phyloP scores from a whole-genome alignment of 2,113 vertebrate genomes.

The Pandion haliaetus region DNA sequence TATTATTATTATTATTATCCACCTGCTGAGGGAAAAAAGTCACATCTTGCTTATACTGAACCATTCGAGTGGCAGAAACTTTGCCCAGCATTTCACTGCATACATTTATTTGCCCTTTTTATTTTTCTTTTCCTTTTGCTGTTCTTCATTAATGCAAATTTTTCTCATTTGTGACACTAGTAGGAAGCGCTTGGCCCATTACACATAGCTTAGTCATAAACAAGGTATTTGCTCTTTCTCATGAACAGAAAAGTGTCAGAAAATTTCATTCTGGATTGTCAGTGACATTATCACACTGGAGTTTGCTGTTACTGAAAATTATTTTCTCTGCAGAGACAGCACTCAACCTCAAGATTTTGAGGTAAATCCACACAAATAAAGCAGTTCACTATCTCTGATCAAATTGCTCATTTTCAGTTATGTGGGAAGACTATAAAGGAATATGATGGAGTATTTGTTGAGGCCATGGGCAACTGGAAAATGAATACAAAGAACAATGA shows the following conservation, averaged over 20 bases:
- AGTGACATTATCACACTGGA: constrained; percentile 27
- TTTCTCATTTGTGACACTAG: constrained; percentile 41
- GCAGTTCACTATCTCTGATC: neutral
- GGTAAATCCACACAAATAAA: constrained; percentile 18
- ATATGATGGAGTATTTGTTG: neutral
- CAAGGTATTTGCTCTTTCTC: constrained; percentile 45
- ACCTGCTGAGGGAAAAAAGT: neutral
- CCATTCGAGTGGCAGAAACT: neutral
- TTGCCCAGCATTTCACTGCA: neutral
- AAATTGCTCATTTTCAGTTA: constrained; percentile 10
- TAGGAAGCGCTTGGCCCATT: constrained; percentile 16
- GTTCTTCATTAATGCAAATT: constrained; percentile 49
- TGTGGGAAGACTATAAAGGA: neutral
- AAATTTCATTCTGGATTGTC: constrained; percentile 10
- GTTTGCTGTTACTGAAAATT: constrained; percentile 23
- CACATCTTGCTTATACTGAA: neutral
- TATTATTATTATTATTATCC: neutral
- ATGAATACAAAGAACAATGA: neutral
- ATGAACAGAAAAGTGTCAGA: neutral
- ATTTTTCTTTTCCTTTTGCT: constrained; percentile 13
- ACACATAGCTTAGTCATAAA: constrained; percentile 40
- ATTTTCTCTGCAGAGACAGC: neutral
- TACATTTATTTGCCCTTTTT: neutral
- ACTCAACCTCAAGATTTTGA: constrained; percentile 3
- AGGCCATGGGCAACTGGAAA: neutral